Conservation (phyloP, 2,113 vertebrate species). For the Psittacula cyanocephala region DNA sequence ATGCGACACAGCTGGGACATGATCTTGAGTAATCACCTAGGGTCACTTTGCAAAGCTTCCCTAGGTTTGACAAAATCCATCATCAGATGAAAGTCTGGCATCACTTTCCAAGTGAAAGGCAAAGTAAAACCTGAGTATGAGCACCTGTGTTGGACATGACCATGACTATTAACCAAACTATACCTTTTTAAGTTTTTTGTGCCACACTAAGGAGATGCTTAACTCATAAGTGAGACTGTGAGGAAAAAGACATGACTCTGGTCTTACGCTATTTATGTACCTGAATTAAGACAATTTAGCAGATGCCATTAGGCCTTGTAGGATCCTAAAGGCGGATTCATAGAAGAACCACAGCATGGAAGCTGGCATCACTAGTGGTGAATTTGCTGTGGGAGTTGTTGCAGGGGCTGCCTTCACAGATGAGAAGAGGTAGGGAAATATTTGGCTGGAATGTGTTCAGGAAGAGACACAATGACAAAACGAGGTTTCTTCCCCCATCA, state of each 20-base stretch:
- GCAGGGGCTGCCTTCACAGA: neutral
- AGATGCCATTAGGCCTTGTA: neutral
- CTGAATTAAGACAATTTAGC: neutral
- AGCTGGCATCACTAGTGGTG: neutral
- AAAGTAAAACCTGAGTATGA: neutral
- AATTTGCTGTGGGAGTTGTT: neutral
- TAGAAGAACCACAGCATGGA: neutral
- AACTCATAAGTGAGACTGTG: neutral
- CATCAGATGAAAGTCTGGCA: neutral
- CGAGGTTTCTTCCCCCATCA: slow-evolving; percentile 40
- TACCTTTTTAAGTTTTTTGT: neutral
- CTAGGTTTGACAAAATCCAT: neutral
- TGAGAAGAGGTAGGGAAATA: neutral
- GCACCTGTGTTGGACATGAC: neutral
- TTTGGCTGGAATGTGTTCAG: neutral
- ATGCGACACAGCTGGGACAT: accelerated
- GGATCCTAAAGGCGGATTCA: neutral
- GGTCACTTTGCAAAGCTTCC: neutral
- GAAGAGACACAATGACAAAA: slow-evolving; percentile 5
- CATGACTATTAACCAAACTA: neutral
- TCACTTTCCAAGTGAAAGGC: neutral
- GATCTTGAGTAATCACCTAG: neutral
- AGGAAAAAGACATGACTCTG: neutral
- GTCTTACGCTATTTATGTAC: neutral
- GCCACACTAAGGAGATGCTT: neutral